These are phyloP conservation scores for Anastatus disparis DNA, from an alignment of 1,140 invertebrate genomes.

Conservation along the genomic window DNA sequence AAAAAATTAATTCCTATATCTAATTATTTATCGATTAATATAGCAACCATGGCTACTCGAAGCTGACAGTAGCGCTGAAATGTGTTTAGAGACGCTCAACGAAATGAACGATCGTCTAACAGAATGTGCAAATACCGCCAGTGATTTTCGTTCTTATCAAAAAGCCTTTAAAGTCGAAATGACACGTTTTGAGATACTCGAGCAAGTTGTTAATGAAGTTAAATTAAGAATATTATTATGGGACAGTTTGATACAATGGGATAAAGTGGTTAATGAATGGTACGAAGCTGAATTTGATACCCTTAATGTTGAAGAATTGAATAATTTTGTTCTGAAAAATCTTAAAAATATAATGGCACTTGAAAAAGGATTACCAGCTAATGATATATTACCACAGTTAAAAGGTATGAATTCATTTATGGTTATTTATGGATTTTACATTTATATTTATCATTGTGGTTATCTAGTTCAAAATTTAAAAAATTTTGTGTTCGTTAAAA, in stretches of 20 bases:
- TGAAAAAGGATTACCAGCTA: slow-evolving; percentile 80
- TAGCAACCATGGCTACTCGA: slow-evolving; percentile 81
- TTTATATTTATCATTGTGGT: too few relatives aligned
- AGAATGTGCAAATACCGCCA: slow-evolving; percentile 72
- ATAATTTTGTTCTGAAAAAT: slow-evolving; percentile 72
- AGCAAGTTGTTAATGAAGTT: slow-evolving; percentile 80
- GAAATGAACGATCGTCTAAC: slow-evolving; percentile 72
- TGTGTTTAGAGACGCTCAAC: slow-evolving; percentile 72
- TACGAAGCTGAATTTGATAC: slow-evolving; percentile 74
- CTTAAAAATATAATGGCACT: slow-evolving; percentile 79
- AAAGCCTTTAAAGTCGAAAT: slow-evolving; percentile 81
- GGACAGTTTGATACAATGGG: slow-evolving; percentile 80
- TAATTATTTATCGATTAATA: too few relatives aligned
- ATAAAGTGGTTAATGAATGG: slow-evolving; percentile 71
- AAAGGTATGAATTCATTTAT: slow-evolving; percentile 68
- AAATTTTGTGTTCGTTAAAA: too few relatives aligned
- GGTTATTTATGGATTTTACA: too few relatives aligned
- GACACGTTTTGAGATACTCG: slow-evolving; percentile 81
- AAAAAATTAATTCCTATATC: too few relatives aligned
- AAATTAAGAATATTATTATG: slow-evolving; percentile 82
- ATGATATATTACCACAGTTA: slow-evolving; percentile 79
- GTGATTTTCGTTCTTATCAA: slow-evolving; percentile 76
- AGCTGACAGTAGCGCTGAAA: slow-evolving; percentile 73
- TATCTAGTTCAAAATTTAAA: too few relatives aligned
- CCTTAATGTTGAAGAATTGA: slow-evolving; percentile 79